These are phyloP conservation scores for Drosophila kambysellisi DNA, from an alignment of 2,888 invertebrate genomes.

Conservation along the genomic window DNA sequence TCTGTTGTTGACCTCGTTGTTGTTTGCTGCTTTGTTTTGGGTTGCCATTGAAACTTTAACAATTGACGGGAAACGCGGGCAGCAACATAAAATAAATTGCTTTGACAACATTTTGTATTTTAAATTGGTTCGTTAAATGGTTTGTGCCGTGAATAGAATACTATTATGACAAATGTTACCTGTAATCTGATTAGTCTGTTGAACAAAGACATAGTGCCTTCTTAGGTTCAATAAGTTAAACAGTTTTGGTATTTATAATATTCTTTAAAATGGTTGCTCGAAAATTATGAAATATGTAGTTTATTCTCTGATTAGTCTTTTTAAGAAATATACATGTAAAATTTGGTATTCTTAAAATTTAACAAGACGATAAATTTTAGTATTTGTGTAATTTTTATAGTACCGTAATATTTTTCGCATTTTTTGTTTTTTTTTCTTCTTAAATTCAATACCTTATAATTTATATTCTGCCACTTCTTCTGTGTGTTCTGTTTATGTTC, in stretches of 20 bases:
- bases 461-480: background rate
- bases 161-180: background rate
- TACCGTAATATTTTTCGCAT: background rate
- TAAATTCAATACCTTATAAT: background rate
- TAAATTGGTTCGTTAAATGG: slow-evolving; percentile 1
- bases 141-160: background rate
- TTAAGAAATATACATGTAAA: background rate
- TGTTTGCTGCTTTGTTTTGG: slow-evolving; percentile 36
- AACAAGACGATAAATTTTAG: background rate
- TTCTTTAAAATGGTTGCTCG: background rate
- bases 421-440: background rate
- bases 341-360: background rate
- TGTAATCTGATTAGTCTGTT: background rate
- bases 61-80: slow-evolving; percentile 40
- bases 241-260: background rate
- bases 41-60: slow-evolving; percentile 57
- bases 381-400: background rate
- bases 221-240: background rate
- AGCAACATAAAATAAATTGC: slow-evolving; percentile 19
- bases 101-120: background rate
- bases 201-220: background rate
- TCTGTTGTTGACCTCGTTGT: slow-evolving; percentile 36
- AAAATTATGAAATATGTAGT: background rate
- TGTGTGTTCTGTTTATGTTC: background rate
- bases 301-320: too few relatives aligned